Evolutionary conservation across 2,113 vertebrate genomes (phyloP).

Genomic region (Lagopus muta): DNA sequence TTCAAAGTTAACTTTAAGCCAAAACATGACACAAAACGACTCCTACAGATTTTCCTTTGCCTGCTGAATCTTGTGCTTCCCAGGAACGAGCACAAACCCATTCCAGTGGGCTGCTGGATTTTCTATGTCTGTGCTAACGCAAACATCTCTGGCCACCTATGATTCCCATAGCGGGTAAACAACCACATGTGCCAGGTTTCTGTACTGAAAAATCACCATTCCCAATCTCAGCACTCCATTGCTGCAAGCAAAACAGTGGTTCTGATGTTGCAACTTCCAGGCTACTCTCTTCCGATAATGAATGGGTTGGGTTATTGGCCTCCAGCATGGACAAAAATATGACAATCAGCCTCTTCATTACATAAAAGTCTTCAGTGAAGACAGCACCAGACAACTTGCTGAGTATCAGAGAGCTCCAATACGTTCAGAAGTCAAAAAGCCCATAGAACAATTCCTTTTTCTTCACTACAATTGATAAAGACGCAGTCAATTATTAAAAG

Average conservation of each 20-base stretch:
- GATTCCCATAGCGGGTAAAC: conserved; percentile 45
- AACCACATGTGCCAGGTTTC: conserved; percentile 57
- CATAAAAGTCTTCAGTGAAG: conserved; percentile 57
- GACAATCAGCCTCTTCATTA: conserved; percentile 51
- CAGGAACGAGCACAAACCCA: conserved; percentile 49
- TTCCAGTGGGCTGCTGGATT: conserved; percentile 50
- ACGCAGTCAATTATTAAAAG: conserved; percentile 55
- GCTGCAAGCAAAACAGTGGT: conserved; percentile 42
- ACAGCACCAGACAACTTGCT: conserved; percentile 66
- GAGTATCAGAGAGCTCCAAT: conserved; percentile 56
- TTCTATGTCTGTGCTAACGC: conserved; percentile 48
- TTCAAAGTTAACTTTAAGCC: conserved; percentile 76
- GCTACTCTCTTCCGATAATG: conserved; percentile 46
- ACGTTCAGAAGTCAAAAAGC: conserved; percentile 67
- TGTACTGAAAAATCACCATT: conserved; percentile 36
- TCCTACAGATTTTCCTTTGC: conserved; percentile 51
- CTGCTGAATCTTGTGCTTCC: conserved; percentile 55
- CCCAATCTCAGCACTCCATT: conserved; percentile 53
- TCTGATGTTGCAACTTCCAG: conserved; percentile 47
- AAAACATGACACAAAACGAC: conserved; percentile 58
- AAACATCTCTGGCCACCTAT: conserved; percentile 65
- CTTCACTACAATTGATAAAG: conserved; percentile 55
- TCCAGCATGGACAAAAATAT: conserved; percentile 56
- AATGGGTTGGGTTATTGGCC: conserved; percentile 65
- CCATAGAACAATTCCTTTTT: conserved; percentile 57